Conservation (phyloP, 1,140 invertebrate species). For the Lithobius niger region DNA sequence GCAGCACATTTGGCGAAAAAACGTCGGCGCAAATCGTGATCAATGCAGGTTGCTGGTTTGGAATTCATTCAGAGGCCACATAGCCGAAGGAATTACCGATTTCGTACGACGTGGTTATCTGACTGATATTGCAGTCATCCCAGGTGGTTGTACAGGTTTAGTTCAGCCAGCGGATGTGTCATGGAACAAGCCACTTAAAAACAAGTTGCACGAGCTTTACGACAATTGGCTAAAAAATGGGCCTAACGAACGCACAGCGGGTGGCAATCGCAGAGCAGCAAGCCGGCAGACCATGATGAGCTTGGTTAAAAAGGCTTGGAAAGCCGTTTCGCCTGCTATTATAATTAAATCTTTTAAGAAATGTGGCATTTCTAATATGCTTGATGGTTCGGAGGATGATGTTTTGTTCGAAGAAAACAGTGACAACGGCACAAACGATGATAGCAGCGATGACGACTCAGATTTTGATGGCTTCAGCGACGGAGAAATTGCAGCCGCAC, state of each 20-base stretch:
- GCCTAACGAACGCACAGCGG: conserved; percentile 15
- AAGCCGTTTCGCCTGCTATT: not conserved
- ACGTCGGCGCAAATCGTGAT: too few relatives aligned
- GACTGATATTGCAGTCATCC: conserved; percentile 17
- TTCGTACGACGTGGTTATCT: conserved; percentile 14
- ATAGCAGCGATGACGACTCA: too few relatives aligned
- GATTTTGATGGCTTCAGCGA: too few relatives aligned
- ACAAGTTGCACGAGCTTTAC: conserved; percentile 15
- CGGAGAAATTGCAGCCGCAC: too few relatives aligned
- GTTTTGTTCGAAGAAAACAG: too few relatives aligned
- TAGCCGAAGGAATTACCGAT: conserved; percentile 15
- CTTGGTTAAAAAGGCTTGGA: conserved; percentile 11
- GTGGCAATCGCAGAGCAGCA: conserved; percentile 11
- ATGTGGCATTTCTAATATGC: conserved; percentile 2
- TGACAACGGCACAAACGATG: too few relatives aligned
- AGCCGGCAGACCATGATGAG: not conserved
- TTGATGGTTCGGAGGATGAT: conserved; percentile 2
- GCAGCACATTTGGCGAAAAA: too few relatives aligned
- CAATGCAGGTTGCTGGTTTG: too few relatives aligned
- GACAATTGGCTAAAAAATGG: conserved; percentile 13
- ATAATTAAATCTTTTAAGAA: conserved; percentile 1
- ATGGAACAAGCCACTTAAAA: conserved; percentile 22
- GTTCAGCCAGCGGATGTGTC: conserved; percentile 21
- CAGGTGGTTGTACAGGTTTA: conserved; percentile 20
- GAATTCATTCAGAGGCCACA: conserved; percentile 19